phyloP scores from a whole-genome alignment of 2,797 vertebrate species.

The Ispidina lecontei region DNA sequence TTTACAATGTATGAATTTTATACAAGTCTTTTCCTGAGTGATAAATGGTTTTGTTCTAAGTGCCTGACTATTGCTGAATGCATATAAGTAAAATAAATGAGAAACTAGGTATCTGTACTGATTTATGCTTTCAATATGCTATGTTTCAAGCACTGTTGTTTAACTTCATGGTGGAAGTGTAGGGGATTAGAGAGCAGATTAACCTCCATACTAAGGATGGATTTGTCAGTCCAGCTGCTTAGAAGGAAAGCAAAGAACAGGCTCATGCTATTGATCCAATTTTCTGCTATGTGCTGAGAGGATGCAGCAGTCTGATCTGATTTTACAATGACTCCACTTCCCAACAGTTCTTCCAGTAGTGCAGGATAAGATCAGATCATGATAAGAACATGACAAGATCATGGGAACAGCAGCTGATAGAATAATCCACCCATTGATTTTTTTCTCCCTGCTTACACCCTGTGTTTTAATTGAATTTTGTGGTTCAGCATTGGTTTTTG shows the following conservation, averaged over 20 bases:
- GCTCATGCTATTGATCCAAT: background rate
- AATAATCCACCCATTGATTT: slow-evolving; percentile 64
- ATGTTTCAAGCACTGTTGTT: slow-evolving; percentile 6
- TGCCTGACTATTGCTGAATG: background rate
- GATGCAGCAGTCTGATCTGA: background rate
- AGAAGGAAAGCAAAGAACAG: slow-evolving; percentile 1
- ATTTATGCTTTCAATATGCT: background rate
- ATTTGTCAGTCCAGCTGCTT: slow-evolving; percentile 37
- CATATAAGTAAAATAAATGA: background rate
- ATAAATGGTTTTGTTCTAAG: background rate
- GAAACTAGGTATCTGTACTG: background rate
- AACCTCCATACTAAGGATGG: background rate
- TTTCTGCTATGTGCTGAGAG: slow-evolving; percentile 3
- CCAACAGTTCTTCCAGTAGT: background rate
- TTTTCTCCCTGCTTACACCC: slow-evolving; percentile 64
- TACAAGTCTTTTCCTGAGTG: background rate
- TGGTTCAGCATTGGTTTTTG: slow-evolving; percentile 73
- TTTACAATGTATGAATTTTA: background rate
- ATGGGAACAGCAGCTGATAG: slow-evolving; percentile 42
- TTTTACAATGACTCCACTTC: background rate
- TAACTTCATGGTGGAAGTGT: background rate
- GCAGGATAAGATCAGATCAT: background rate
- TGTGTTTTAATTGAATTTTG: slow-evolving; percentile 75
- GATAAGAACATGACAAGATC: background rate
- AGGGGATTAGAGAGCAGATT: slow-evolving; percentile 20